Evolutionary conservation across 2,797 vertebrate species (phyloP), one percentile per base, ranked within the genome.

Genomic region (Paedocypris micromegethes): DNA sequence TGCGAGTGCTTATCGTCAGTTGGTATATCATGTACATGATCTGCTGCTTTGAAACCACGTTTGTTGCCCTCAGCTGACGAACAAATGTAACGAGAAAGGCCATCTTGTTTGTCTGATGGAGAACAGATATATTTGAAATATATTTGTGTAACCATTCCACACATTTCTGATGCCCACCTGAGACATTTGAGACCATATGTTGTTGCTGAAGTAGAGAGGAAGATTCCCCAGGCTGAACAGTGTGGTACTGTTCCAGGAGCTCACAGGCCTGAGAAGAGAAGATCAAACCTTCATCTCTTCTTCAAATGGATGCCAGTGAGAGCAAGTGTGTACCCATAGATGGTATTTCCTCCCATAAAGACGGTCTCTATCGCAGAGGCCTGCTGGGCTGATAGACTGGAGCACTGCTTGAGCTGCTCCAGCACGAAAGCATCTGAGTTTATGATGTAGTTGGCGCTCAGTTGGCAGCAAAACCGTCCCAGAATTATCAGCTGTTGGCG

Each of bases 381-480:
- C 53, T 88, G 87, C 55, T 0, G 2, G 0, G 0, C 0, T 0
- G 62, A 78, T 46, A 89, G 70, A n/a, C 75, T 63, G 0, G 53
- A 3, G 49, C 90, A 91, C 76, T 37, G 77, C 3, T 84, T 84
- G 1, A 91, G 81, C 5, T 77, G 79, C 53, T 88, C 86, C 81
- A 91, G 39, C 53, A 91, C 79, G 56, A 74, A 82, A 0, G 80
- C 57, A 69, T 89, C 72, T 0, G 89, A 89, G 67, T 80, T 79
- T 51, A 42, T 0, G 57, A 90, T 87, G 82, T 84, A 88, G 41
- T 78, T 58, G 0, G 59, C 50, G 1, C 79, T 61, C 55, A 91
- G 49, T 8, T 43, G 56, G 78, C 90, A 91, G 72, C 81, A 80
- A 88, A 91, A 89, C 79, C 82, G 86, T 7, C 89, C 89, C 76